Evolutionary conservation across 2,113 vertebrate genomes (phyloP).

Genomic region (Archilochus colubris): DNA sequence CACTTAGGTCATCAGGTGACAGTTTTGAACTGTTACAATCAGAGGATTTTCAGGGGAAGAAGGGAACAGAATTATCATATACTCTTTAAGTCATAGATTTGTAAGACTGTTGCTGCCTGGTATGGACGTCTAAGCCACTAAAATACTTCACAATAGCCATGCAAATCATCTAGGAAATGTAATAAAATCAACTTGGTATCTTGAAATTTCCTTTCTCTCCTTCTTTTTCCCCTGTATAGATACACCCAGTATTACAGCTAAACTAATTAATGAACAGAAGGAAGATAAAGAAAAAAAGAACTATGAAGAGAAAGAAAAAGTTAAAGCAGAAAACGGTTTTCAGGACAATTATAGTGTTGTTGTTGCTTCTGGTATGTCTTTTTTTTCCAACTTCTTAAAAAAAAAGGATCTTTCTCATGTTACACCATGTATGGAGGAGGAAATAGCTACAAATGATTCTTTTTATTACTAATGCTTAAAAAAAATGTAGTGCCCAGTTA

Average conservation of each 20-base stretch:
- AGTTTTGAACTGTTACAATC: background rate
- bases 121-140: background rate
- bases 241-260: slow-evolving; percentile 98
- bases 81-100: background rate
- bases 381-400: background rate
- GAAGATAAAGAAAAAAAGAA: slow-evolving; percentile 99
- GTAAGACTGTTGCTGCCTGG: background rate
- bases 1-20: background rate
- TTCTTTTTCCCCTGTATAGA: slow-evolving; percentile 73
- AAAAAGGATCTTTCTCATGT: background rate
- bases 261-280: slow-evolving; percentile 97
- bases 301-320: slow-evolving; percentile 98
- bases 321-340: slow-evolving; percentile 96
- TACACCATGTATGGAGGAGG: background rate
- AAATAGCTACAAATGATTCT: background rate
- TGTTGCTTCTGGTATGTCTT: slow-evolving; percentile 91
- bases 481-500: background rate
- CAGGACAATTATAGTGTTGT: slow-evolving; percentile 99
- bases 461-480: background rate
- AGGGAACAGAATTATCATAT: background rate
- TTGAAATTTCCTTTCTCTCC: background rate
- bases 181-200: background rate
- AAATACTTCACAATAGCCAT: background rate
- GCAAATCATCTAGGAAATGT: background rate
- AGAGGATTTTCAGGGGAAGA: background rate